Conservation (phyloP, 2,888 invertebrate species). For the Leucoma salicis region DNA sequence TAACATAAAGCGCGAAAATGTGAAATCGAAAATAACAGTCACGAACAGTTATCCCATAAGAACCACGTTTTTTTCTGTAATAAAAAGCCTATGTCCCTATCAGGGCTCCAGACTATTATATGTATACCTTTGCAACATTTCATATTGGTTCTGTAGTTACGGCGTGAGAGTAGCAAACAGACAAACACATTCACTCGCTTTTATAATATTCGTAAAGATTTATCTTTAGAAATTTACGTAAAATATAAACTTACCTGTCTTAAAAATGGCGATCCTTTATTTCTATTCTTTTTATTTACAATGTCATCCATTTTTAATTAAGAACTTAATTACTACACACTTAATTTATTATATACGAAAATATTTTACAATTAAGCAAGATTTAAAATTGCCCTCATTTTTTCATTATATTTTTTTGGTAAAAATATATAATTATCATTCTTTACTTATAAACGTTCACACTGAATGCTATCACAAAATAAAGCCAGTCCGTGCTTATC, state of each 20-base stretch:
- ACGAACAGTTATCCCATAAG: too few species aligned
- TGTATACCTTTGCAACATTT: too few species aligned
- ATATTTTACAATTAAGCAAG: not conserved
- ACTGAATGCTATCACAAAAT: not conserved
- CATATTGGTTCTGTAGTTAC: too few species aligned
- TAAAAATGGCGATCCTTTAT: constrained; percentile 38
- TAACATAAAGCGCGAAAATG: too few species aligned
- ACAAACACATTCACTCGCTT: too few species aligned
- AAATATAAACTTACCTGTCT: constrained; percentile 30
- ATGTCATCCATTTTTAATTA: constrained; percentile 33
- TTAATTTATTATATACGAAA: not conserved
- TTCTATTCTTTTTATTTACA: constrained; percentile 11
- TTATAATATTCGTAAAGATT: too few species aligned
- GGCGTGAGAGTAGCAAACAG: too few species aligned
- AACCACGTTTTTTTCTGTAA: too few species aligned
- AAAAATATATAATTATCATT: not conserved
- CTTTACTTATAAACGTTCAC: not conserved
- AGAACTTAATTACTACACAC: not conserved
- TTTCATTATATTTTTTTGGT: not conserved
- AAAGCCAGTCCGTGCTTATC: constrained; percentile 3
- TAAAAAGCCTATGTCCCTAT: too few species aligned
- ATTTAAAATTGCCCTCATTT: not conserved
- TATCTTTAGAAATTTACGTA: too few species aligned
- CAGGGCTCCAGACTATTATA: too few species aligned
- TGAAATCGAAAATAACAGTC: too few species aligned